phyloP scores from a whole-genome alignment of 2,888 invertebrate species.

The Spodoptera picta region DNA sequence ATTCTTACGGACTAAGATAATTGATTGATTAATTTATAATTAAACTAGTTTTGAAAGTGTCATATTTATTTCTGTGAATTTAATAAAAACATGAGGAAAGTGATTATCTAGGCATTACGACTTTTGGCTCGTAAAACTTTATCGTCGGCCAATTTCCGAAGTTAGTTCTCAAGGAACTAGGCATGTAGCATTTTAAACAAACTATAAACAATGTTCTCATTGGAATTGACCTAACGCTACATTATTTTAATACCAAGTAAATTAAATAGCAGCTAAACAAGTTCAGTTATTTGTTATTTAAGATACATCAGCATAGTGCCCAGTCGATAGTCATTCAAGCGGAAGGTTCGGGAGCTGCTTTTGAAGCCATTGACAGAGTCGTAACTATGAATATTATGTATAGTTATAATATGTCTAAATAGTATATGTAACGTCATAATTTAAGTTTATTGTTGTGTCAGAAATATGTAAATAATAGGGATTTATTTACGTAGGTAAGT shows the following conservation, averaged over 20 bases:
- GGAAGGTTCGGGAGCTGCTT: too few relatives aligned
- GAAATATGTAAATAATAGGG: too few relatives aligned
- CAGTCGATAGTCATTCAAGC: too few relatives aligned
- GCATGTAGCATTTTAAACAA: slow-evolving; percentile 2
- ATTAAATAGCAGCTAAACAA: too few relatives aligned
- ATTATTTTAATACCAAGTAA: slow-evolving; percentile 19
- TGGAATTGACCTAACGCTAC: slow-evolving; percentile 1
- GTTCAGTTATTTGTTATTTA: too few relatives aligned
- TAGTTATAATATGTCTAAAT: too few relatives aligned
- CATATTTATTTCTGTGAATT: not conserved
- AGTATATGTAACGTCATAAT: too few relatives aligned
- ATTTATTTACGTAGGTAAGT: too few relatives aligned
- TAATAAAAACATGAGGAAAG: not conserved
- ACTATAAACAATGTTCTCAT: slow-evolving; percentile 14
- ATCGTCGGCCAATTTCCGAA: slow-evolving; percentile 1
- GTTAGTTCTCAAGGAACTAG: slow-evolving; percentile 2
- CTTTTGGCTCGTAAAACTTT: slow-evolving; percentile 1
- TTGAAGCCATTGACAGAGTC: too few relatives aligned
- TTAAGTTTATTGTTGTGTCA: too few relatives aligned
- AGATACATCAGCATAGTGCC: too few relatives aligned
- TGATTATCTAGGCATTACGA: not conserved
- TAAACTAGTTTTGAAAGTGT: not conserved
- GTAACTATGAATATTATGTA: too few relatives aligned
- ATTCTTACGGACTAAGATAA: not conserved
- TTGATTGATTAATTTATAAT: slow-evolving; percentile 3